These are phyloP conservation scores for Acutogordius australiensis DNA, from an alignment of 2,888 invertebrate genomes.

Conservation along the genomic window DNA sequence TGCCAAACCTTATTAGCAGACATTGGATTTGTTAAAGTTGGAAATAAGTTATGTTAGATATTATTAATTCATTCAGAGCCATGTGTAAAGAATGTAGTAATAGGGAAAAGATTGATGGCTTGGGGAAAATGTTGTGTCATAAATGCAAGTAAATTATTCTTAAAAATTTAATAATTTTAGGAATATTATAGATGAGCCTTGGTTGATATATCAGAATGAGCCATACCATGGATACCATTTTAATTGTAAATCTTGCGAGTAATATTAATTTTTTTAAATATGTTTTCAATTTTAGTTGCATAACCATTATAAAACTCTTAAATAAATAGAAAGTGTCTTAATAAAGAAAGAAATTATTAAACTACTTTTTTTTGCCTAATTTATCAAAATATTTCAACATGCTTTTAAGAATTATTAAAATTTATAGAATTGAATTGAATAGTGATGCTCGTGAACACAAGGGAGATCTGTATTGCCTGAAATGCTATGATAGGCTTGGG, in stretches of 20 bases:
- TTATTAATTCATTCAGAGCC: constrained; percentile 31
- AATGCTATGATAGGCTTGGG: constrained; percentile 98
- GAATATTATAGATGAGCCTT: constrained; percentile 10
- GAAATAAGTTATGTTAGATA: neutral
- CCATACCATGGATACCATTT: constrained; percentile 98
- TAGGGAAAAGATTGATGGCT: constrained; percentile 61
- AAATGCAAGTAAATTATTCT: constrained; percentile 50
- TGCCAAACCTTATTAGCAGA: constrained; percentile 71
- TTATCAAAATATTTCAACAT: neutral
- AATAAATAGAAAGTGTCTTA: no score
- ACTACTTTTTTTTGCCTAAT: no score
- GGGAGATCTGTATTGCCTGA: constrained; percentile 72
- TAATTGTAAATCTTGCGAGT: constrained; percentile 45
- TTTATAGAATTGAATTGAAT: constrained; percentile 54
- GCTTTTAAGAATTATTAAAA: neutral
- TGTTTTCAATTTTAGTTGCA: no score
- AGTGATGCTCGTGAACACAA: constrained; percentile 81
- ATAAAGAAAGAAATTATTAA: no score
- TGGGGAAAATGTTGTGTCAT: constrained; percentile 39
- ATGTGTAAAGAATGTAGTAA: constrained; percentile 85
- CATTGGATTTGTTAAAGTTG: constrained; percentile 48
- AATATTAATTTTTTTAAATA: no score
- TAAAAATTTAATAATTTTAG: constrained; percentile 8
- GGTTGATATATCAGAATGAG: constrained; percentile 32
- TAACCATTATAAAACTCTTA: no score